phyloP scores from a whole-genome alignment of 2,888 invertebrate species.

The Pheosia gnoma region DNA sequence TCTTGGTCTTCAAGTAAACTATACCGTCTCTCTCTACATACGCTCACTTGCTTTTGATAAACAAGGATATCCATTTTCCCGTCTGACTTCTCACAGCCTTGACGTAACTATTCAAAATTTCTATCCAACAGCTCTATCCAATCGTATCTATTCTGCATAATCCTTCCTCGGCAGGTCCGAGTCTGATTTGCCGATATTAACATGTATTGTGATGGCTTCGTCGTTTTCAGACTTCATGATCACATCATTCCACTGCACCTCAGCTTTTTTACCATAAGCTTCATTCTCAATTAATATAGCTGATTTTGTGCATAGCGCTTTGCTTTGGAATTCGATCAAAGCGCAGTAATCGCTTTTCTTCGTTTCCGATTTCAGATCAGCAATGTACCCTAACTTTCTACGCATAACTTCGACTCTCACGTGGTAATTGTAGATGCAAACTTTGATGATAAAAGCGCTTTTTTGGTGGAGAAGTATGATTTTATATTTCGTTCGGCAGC shows the following conservation, averaged over 20 bases:
- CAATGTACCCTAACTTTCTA: constrained; percentile 72
- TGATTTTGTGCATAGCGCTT: constrained; percentile 72
- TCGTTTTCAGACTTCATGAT: constrained; percentile 75
- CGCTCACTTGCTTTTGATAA: neutral
- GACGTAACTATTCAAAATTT: neutral
- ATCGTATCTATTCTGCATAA: constrained; percentile 47
- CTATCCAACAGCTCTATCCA: neutral
- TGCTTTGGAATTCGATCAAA: constrained; percentile 77
- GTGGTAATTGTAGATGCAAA: constrained; percentile 79
- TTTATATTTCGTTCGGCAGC: constrained; percentile 79
- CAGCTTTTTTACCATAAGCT: constrained; percentile 76
- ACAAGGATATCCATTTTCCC: neutral
- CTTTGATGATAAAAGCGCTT: constrained; percentile 79
- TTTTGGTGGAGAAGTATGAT: constrained; percentile 75
- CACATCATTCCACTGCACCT: constrained; percentile 77
- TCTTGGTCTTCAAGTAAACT: neutral
- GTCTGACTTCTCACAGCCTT: neutral
- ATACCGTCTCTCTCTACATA: neutral
- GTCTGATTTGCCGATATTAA: constrained; percentile 73
- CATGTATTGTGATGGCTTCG: constrained; percentile 78
- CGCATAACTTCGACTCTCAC: constrained; percentile 78
- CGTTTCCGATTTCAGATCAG: constrained; percentile 66
- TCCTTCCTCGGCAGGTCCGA: constrained; percentile 57
- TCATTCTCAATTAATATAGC: constrained; percentile 77
- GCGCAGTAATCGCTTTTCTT: constrained; percentile 78